Conservation (phyloP, 2,888 invertebrate species). For the Encarsia formosa region DNA sequence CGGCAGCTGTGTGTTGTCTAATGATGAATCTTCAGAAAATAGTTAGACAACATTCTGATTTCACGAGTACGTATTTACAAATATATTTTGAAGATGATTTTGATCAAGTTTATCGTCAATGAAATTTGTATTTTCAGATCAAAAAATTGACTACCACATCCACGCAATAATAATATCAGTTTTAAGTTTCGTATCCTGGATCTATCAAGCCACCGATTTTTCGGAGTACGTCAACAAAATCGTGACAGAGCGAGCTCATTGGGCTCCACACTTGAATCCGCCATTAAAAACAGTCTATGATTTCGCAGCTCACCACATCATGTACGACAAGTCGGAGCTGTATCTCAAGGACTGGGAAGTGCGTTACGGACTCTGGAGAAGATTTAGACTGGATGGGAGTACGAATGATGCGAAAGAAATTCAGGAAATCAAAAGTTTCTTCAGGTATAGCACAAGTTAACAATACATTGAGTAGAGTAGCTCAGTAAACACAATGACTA, state of each 20-base stretch:
- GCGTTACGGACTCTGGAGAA: slow-evolving; percentile 63
- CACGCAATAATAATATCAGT: slow-evolving; percentile 60
- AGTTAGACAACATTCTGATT: slow-evolving; percentile 27
- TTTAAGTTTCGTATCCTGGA: slow-evolving; percentile 62
- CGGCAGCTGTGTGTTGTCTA: slow-evolving; percentile 58
- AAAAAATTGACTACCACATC: slow-evolving; percentile 51
- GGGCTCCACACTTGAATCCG: slow-evolving; percentile 64
- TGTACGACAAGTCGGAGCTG: slow-evolving; percentile 60
- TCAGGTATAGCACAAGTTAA: no score
- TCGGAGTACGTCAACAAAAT: slow-evolving; percentile 59
- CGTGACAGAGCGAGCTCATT: slow-evolving; percentile 56
- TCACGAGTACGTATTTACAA: slow-evolving; percentile 3
- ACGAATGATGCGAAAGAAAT: no score
- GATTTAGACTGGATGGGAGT: slow-evolving; percentile 48
- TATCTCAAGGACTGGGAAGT: slow-evolving; percentile 66
- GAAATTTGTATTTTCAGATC: slow-evolving; percentile 6
- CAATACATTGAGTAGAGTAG: no score
- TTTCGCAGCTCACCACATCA: slow-evolving; percentile 56
- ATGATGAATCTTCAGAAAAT: slow-evolving; percentile 62
- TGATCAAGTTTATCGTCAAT: not conserved
- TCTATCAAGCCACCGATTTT: slow-evolving; percentile 58
- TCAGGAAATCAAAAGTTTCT: no score
- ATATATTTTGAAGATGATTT: not conserved
- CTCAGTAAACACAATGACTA: no score
- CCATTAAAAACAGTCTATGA: slow-evolving; percentile 56